Evolutionary conservation across 2,113 vertebrate species (phyloP).

Genomic region (Sclerurus mexicanus): DNA sequence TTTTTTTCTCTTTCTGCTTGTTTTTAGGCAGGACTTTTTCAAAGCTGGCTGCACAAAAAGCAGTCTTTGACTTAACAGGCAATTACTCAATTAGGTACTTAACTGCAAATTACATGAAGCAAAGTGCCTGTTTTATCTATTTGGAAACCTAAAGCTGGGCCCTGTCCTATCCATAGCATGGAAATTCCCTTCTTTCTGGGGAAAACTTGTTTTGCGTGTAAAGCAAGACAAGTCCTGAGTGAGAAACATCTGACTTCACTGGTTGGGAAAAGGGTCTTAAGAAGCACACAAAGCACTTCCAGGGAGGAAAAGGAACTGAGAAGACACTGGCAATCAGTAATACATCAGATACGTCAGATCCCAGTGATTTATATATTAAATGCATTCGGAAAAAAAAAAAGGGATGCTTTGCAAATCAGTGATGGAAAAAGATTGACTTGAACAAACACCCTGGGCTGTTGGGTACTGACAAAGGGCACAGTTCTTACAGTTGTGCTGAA

Average conservation of each 20-base stretch:
- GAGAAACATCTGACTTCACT: neutral
- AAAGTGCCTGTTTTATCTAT: neutral
- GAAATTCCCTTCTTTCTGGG: neutral
- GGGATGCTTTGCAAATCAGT: neutral
- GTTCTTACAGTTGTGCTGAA: neutral
- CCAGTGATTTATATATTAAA: neutral
- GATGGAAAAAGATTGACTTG: neutral
- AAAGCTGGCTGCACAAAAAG: neutral
- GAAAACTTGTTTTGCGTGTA: neutral
- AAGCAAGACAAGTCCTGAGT: neutral
- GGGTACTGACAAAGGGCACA: accelerated
- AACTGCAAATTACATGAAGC: neutral
- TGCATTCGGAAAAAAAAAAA: neutral
- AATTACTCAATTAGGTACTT: conserved; percentile 46
- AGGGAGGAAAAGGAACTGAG: neutral
- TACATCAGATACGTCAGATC: neutral
- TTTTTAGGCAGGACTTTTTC: conserved; percentile 3
- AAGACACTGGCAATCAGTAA: neutral
- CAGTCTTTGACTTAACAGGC: conserved; percentile 4
- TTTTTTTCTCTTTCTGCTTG: neutral
- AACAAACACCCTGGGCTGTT: neutral
- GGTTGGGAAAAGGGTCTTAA: neutral
- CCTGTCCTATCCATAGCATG: neutral
- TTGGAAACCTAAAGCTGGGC: neutral
- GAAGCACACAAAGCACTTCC: neutral